Base-by-base conservation (phyloP, 2,888 invertebrate genomes). In the Drosophila neotestacea region DNA sequence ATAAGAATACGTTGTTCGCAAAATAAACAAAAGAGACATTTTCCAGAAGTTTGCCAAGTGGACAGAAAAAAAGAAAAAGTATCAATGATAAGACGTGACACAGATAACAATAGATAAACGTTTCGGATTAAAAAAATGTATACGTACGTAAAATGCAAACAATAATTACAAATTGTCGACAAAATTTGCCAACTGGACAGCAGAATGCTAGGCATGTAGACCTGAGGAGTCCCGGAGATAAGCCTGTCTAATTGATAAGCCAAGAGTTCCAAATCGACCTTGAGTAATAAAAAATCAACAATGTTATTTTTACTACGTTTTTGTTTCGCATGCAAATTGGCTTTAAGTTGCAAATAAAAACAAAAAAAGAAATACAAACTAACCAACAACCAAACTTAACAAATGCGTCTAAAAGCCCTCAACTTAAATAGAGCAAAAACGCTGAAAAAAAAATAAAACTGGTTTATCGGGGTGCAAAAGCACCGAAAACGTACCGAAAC, bases 241-340 rank as follows among this genome's bases (percentile, higher is more conserved):
- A 60, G 50, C 7, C 9, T 11, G n/a, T 39, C 22, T 13, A 36
- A 36, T 36, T 59, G 77, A 77, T 77, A 77, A 77, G 77, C 51
- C 38, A 44, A 16, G 50, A 46, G 60, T 62, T 34, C 48, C 52
- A 46, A 48, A 67, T 59, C 73, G 77, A 73, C 77, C 77, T 77
- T 77, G 77, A 38, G 48, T 60, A 77, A 77, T 73, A 73, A 77
- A 77, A 67, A 58, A 38, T 38, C 58, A 72, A 69, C 68, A 69
- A 62, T 47, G 10, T 32, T 55, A 47, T 66, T 61, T 66, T 61
- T 74, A 11, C 54, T 52, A 42, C 59, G 48, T 60, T 47, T 58
- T 69, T 69, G 62, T 71, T 63, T 71, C 42, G 61, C 56, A 76
- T 76, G 64, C 75, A 76, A 75, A 76, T 76, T 68, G 52, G 38